These are phyloP conservation scores for Ranitomeya imitator DNA, from an alignment of 2,113 vertebrate genomes.

Conservation along the genomic window DNA sequence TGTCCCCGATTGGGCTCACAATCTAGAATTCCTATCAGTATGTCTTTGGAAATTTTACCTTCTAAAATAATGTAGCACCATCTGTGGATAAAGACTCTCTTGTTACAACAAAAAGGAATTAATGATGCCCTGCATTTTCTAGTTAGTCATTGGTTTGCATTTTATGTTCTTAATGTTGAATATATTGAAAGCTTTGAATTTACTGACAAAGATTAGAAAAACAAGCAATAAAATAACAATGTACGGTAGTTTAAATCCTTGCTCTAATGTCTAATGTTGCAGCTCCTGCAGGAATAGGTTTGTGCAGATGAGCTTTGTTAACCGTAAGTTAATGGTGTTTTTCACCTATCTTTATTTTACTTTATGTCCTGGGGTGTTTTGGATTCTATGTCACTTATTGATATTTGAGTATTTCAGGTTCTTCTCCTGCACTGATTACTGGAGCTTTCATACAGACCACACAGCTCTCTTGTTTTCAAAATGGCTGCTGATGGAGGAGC, in stretches of 20 bases:
- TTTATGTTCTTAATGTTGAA: not conserved
- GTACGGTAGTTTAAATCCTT: not conserved
- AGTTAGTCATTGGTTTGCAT: not conserved
- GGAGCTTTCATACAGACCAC: too few species aligned
- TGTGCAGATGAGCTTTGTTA: not conserved
- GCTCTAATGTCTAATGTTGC: not conserved
- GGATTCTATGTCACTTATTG: too few species aligned
- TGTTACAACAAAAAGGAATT: not conserved
- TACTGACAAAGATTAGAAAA: conserved; percentile 3
- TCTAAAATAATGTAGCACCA: not conserved
- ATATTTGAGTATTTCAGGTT: too few species aligned
- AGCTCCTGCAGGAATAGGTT: not conserved
- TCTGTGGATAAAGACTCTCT: conserved; percentile 24
- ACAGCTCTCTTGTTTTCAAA: too few species aligned
- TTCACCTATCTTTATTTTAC: too few species aligned
- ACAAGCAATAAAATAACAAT: not conserved
- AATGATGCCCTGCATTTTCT: conserved; percentile 3
- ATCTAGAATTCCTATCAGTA: too few species aligned
- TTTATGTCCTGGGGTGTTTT: too few species aligned
- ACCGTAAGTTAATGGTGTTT: not conserved
- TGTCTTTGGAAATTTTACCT: too few species aligned
- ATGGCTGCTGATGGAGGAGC: too few species aligned
- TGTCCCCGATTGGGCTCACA: too few species aligned
- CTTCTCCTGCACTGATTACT: too few species aligned
- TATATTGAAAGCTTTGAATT: not conserved